phyloP scores from a whole-genome alignment of 2,797 vertebrate species.

The Enteromius unitaeniatus region DNA sequence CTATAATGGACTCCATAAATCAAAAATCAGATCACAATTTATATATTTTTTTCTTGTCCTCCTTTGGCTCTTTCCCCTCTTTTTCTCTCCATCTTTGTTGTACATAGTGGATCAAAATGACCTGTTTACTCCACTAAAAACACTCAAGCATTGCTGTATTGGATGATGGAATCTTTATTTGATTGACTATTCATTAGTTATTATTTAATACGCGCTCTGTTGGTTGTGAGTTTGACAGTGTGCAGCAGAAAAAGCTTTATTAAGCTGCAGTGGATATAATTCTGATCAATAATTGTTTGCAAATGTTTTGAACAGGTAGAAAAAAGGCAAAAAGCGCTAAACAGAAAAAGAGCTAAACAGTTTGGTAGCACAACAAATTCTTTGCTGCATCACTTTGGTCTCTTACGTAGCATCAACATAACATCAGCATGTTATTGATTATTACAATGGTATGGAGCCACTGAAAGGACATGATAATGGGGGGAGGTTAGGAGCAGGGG shows the following conservation, averaged over 20 bases:
- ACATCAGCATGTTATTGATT: background rate
- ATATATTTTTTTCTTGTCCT: conserved; percentile 25
- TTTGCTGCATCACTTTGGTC: background rate
- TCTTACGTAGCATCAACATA: background rate
- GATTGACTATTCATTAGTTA: conserved; percentile 24
- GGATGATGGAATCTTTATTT: conserved; percentile 30
- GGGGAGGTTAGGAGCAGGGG: no score
- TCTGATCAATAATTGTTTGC: conserved; percentile 34
- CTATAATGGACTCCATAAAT: conserved; percentile 64
- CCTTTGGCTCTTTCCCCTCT: conserved; percentile 9
- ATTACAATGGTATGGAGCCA: background rate
- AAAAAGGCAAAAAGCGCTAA: background rate
- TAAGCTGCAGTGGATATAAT: conserved; percentile 61
- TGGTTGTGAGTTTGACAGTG: conserved; percentile 16
- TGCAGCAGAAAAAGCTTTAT: conserved; percentile 1
- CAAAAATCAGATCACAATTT: conserved; percentile 48
- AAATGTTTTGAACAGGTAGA: background rate
- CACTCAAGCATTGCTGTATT: conserved; percentile 14
- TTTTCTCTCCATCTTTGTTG: conserved; percentile 7
- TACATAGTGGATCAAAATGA: conserved; percentile 15
- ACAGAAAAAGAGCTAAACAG: conserved; percentile 1
- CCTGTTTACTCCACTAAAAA: conserved; percentile 14
- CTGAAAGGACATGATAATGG: background rate
- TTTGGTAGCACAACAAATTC: background rate
- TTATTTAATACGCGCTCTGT: conserved; percentile 5